Evolutionary conservation across 2,113 vertebrate species (phyloP), one percentile per base, ranked within the genome.

Genomic region (Neoarius graeffei): DNA sequence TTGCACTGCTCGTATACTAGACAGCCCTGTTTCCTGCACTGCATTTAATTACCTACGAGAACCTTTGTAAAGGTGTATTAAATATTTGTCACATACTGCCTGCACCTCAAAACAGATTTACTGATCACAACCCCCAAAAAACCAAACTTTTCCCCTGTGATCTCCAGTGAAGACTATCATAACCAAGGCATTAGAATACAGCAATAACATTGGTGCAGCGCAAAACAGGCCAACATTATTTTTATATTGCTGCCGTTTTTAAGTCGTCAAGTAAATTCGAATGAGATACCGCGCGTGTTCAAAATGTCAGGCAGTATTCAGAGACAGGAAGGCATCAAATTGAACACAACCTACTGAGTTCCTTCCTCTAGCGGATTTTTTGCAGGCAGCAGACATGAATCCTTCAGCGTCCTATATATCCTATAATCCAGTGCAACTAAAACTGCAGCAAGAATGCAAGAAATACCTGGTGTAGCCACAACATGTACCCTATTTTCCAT

Each of bases 1-100:
- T 11, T 42, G 20, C 14, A 14, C 81, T 19, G 27, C 13, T 87
- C 11, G 35, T 35, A 69, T 15, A 69, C 77, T 6, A 81, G 25
- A 69, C 52, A 66, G 10, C 27, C 19, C 50, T 67, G 17, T 62
- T 86, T 84, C 85, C 71, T 66, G 89, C n/a, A 79, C 85, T 77
- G 64, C 73, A 86, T 66, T 83, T 77, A n/a, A 82, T 23, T 23
- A 6, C 69, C 69, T 59, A 27, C 10, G 4, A 56, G 30, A 60
- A 73, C 27, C 66, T 73, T 48, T 25, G 2, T 62, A 50, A 19
- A 60, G 11, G 14, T 25, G 71, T 35, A 57, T 67, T 67, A n/a
- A 5, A 71, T 15, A 10, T 19, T 57, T 17, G 20, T 6, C n/a
- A 23, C 15, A 84, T 19, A 27, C 14, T 19, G 7, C 42, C 27